Base-by-base conservation (phyloP, 2,797 vertebrate genomes). In the Tympanoctomys barrerae region DNA sequence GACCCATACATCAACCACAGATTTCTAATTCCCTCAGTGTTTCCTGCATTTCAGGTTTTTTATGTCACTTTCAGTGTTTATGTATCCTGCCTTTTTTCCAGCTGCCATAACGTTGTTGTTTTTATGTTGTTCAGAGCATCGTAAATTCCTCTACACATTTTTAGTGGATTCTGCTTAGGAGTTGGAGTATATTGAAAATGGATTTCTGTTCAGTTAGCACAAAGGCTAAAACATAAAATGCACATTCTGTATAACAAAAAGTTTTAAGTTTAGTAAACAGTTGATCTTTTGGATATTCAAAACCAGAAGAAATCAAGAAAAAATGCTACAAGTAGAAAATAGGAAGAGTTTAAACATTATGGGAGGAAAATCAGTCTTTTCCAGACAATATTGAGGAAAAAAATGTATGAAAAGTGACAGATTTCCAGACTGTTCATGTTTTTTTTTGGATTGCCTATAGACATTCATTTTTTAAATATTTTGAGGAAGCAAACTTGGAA, bases 1-100 rank as follows among this genome's bases (percentile, higher is more conserved):
- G 21, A 0, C 2, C 42, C 52, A 4, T 6, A 82, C 4, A 39
- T 24, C 59, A 6, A 19, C 21, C 14, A 36, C 0, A 70, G 5
- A 9, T 70, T 54, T 39, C 52, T 86, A 52, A 59, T 13, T 70
- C 4, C 8, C 31, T 66, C 42, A 2, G 14, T 59, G 77, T 68
- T 10, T 81, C 11, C n/a, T 13, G 5, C 4, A 52, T 59, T 46
- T 70, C 21, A 68, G 2, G 22, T 1, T 61, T 13, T 68, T 21
- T 61, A n/a, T 24, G 9, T n/a, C 68, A 81, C 14, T 28, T 8
- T 78, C 42, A 59, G 18, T 21, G 21, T 75, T 93, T 75, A 42
- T 46, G 28, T 1, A 31, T 64, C 68, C 16, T 85, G 13, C 0
- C 13, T 70, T 52, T 81, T 54, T n/a, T 54, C n/a, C 46, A 71